Percentiles rank a stretch among this genome's conserved stretches.
These are phyloP conservation scores for Conomelus anceps DNA, from an alignment of 2,888 invertebrate species.

Conservation along the genomic window DNA sequence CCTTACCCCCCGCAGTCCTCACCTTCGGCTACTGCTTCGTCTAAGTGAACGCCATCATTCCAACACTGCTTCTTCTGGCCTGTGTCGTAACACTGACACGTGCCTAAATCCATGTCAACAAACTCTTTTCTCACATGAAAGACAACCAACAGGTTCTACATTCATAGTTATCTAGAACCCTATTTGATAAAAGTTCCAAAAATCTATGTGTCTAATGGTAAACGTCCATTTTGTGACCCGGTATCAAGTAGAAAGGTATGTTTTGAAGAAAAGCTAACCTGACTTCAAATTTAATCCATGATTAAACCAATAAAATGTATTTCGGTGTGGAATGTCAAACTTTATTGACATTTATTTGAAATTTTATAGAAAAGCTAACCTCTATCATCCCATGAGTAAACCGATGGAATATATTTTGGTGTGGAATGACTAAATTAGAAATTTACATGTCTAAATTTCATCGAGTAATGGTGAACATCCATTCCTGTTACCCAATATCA, in stretches of 20 bases:
- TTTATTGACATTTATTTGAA: too few species aligned
- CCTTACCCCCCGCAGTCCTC: slow-evolving; percentile 63
- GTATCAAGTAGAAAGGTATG: neutral
- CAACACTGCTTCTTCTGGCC: neutral
- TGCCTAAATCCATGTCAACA: neutral
- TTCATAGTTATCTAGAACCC: too few species aligned
- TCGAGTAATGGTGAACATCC: too few species aligned
- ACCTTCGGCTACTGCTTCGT: neutral
- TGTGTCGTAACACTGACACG: neutral
- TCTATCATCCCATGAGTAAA: neutral
- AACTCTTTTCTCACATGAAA: neutral
- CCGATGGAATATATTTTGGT: neutral
- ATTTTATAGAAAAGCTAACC: too few species aligned
- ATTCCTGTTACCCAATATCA: too few species aligned
- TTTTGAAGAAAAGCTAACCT: too few species aligned
- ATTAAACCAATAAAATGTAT: neutral
- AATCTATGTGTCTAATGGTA: too few species aligned
- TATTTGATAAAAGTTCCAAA: too few species aligned
- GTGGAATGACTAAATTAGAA: neutral
- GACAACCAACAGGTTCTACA: too few species aligned
- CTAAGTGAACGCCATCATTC: neutral
- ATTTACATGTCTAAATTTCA: too few species aligned
- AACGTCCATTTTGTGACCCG: neutral
- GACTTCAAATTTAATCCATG: too few species aligned
- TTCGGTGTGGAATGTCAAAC: too few species aligned